A percentile compares a stretch with the other conserved stretches of the same genome.
These are phyloP conservation scores for Dysmachus trigonus DNA, from an alignment of 2,888 invertebrate species.

Conservation along the genomic window DNA sequence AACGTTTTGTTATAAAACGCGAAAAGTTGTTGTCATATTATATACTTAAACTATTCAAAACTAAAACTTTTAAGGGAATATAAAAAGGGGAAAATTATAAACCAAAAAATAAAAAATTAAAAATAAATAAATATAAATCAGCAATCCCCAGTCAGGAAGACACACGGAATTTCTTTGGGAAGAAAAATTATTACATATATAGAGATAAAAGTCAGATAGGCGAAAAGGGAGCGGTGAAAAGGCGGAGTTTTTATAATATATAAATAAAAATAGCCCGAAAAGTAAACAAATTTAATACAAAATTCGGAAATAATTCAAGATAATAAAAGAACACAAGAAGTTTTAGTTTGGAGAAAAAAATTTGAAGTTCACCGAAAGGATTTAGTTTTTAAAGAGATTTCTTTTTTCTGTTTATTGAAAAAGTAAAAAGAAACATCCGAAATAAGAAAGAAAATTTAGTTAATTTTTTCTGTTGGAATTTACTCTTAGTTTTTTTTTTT, in stretches of 20 bases:
- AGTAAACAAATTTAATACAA: neutral
- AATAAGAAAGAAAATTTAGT: neutral
- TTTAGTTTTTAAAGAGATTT: neutral
- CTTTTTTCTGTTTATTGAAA: neutral
- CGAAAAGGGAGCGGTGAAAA: neutral
- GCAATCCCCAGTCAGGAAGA: neutral
- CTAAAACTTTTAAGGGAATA: neutral
- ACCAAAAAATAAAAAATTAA: neutral
- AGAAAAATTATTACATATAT: neutral
- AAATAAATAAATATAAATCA: neutral
- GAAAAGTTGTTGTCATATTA: slow-evolving; percentile 38
- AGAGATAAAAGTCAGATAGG: neutral
- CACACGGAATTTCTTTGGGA: neutral
- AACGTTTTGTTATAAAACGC: slow-evolving; percentile 57
- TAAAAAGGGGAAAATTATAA: neutral
- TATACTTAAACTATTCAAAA: slow-evolving; percentile 2
- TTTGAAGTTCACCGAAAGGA: neutral
- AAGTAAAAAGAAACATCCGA: neutral
- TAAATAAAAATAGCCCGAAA: neutral
- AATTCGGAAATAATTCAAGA: neutral
- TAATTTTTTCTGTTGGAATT: neutral
- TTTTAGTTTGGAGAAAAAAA: neutral
- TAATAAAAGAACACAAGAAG: neutral
- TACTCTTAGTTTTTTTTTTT: neutral
- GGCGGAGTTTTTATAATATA: slow-evolving; percentile 1